phyloP scores from a whole-genome alignment of 92 coral and sea anemone genomes.

The Heteractis magnifica region DNA sequence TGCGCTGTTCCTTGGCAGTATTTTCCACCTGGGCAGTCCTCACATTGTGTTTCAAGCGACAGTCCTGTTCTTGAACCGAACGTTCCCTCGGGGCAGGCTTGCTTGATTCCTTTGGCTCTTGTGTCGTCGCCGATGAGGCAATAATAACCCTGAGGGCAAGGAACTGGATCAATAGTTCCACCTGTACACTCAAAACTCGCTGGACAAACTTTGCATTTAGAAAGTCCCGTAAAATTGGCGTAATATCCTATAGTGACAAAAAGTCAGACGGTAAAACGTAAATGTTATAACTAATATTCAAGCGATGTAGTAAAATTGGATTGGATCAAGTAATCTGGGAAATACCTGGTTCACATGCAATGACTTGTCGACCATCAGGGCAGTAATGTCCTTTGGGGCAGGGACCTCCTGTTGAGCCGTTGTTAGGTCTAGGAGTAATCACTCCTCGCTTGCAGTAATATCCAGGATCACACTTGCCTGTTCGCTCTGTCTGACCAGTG shows the following conservation, averaged over 20 bases:
- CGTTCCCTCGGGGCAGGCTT: conserved; percentile 85
- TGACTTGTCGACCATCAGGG: conserved; percentile 69
- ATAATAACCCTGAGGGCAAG: conserved; percentile 85
- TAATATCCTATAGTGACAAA: conserved; percentile 50
- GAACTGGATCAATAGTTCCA: conserved; percentile 58
- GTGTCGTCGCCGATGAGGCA: conserved; percentile 63
- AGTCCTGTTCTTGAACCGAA: conserved; percentile 78
- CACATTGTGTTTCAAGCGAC: conserved; percentile 51
- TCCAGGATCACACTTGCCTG: conserved; percentile 72
- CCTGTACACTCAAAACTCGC: conserved; percentile 74
- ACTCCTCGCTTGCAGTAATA: conserved; percentile 82
- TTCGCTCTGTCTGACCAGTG: conserved; percentile 52
- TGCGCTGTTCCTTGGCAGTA: conserved; percentile 70
- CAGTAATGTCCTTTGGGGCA: conserved; percentile 85
- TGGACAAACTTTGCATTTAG: conserved; percentile 60
- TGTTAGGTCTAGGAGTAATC: conserved; percentile 74
- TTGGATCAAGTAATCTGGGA: neutral
- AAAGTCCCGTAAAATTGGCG: conserved; percentile 75
- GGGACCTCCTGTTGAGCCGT: conserved; percentile 86
- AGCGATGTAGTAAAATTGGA: neutral
- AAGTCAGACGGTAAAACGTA: neutral
- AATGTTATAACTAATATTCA: neutral
- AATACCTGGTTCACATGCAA: conserved; percentile 70
- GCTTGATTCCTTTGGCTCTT: conserved; percentile 54
- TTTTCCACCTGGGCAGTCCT: conserved; percentile 76